A percentile compares a stretch with the other conserved stretches of the same genome.
These are phyloP conservation scores for Zosterops lateralis DNA, from an alignment of 2,113 vertebrate species.

Conservation along the genomic window DNA sequence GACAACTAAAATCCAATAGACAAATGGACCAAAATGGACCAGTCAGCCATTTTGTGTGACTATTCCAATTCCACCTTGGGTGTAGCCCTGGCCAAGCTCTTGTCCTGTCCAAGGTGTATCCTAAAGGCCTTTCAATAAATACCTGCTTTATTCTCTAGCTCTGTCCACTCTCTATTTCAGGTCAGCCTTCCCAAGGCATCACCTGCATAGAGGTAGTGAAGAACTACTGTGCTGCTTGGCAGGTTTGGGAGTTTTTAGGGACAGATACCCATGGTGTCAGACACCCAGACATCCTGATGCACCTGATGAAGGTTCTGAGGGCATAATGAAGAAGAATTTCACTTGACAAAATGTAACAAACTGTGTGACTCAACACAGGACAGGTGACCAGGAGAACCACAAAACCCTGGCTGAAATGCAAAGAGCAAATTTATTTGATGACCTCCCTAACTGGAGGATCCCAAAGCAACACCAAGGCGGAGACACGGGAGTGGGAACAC, in stretches of 20 bases:
- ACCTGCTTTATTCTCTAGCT: no score
- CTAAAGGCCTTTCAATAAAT: no score
- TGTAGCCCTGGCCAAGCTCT: no score
- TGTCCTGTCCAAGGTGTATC: no score
- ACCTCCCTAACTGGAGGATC: rapidly evolving
- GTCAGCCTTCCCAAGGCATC: no score
- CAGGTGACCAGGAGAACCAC: background rate
- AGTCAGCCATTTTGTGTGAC: no score
- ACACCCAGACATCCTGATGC: background rate
- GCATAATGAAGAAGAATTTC: background rate
- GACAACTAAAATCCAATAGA: no score
- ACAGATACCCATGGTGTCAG: background rate
- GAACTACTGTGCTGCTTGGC: background rate
- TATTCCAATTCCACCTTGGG: no score
- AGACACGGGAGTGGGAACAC: background rate
- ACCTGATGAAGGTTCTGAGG: background rate
- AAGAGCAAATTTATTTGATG: background rate
- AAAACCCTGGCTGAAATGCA: background rate
- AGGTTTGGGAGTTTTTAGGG: background rate
- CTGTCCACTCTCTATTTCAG: no score
- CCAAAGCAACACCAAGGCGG: rapidly evolving
- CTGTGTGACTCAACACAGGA: rapidly evolving
- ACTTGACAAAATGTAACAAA: background rate
- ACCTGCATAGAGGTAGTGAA: background rate
- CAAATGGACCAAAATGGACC: no score